phyloP scores from a whole-genome alignment of 2,797 vertebrate species.

The Capromys pilorides region DNA sequence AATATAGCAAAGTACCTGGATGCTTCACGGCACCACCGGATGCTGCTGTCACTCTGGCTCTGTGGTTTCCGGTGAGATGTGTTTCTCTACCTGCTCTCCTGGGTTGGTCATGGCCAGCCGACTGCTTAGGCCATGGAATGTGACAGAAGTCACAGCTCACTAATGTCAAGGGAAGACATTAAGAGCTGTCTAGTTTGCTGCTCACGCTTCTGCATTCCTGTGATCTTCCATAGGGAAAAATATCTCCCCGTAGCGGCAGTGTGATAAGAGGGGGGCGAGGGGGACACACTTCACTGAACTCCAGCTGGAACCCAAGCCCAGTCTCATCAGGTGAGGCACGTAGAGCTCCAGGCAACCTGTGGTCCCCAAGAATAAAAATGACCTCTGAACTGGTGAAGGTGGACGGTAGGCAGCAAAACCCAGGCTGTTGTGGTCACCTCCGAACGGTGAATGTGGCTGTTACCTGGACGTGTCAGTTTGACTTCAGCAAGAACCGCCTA shows the following conservation, averaged over 20 bases:
- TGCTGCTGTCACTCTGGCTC: background rate
- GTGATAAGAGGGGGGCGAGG: background rate
- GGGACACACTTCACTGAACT: background rate
- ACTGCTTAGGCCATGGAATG: background rate
- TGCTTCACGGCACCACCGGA: background rate
- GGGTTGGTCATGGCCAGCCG: background rate
- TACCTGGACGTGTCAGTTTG: background rate
- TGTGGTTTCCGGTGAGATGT: background rate
- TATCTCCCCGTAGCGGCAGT: background rate
- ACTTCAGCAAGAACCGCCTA: background rate
- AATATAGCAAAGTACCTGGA: background rate
- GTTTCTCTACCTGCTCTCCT: background rate
- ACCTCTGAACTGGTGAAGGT: background rate
- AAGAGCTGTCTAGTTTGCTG: background rate
- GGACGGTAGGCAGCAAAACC: background rate
- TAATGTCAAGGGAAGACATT: background rate
- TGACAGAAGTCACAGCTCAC: background rate
- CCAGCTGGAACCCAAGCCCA: background rate
- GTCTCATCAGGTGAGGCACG: background rate
- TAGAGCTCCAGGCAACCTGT: too few species aligned
- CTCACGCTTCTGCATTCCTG: constrained; percentile 19
- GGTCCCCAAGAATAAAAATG: background rate
- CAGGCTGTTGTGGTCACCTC: background rate
- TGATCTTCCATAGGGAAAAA: background rate
- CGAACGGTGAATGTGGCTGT: background rate